phyloP scores from a whole-genome alignment of 1,140 invertebrate species.

The Sitodiplosis mosellana region DNA sequence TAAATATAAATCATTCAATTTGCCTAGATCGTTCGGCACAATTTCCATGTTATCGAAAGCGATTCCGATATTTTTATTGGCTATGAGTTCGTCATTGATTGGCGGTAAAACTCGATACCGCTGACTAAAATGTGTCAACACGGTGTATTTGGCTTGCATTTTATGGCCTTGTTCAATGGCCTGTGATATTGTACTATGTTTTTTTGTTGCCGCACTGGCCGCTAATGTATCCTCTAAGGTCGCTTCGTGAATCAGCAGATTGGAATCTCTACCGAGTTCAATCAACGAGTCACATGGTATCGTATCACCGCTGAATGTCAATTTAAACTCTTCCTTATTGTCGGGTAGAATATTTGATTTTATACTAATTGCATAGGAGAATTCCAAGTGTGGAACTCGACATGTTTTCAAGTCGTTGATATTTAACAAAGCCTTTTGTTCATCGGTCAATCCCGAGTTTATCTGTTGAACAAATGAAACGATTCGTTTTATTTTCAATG shows the following conservation, averaged over 20 bases:
- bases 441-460: neutral
- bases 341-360: constrained; percentile 21
- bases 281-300: constrained; percentile 68
- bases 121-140: constrained; percentile 95
- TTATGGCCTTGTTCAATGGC: constrained; percentile 61
- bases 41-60: constrained; percentile 91
- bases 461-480: no score
- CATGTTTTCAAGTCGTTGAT: constrained; percentile 42
- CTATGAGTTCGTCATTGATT: constrained; percentile 26
- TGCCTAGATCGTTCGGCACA: constrained; percentile 41
- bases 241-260: constrained; percentile 91
- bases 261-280: constrained; percentile 52
- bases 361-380: constrained; percentile 63
- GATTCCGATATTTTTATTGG: constrained; percentile 55
- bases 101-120: constrained; percentile 79
- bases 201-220: constrained; percentile 59
- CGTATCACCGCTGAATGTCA: constrained; percentile 92
- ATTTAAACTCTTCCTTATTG: constrained; percentile 33
- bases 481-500: no score
- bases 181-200: constrained; percentile 76
- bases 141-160: constrained; percentile 71
- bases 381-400: constrained; percentile 58
- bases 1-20: constrained; percentile 59
- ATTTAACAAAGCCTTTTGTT: constrained; percentile 15
- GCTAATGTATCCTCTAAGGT: constrained; percentile 85